Evolutionary conservation across 1,140 invertebrate species (phyloP).

Genomic region (Parapsyche elsis): DNA sequence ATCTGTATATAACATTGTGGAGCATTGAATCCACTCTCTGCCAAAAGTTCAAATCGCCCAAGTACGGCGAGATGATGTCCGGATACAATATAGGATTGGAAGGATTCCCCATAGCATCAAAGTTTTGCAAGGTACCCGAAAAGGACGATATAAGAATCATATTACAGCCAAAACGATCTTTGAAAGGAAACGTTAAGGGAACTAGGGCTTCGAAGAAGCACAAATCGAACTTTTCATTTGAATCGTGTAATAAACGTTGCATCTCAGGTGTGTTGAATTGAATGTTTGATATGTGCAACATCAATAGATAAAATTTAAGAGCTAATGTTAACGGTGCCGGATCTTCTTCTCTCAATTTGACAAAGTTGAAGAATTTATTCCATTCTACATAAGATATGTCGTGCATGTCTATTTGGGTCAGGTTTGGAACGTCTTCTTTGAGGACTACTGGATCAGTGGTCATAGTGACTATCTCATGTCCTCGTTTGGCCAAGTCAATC

Average conservation of each 20-base stretch:
- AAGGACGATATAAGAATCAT: conserved; percentile 61
- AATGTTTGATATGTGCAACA: conserved; percentile 50
- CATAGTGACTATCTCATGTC: conserved; percentile 65
- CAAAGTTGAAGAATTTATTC: conserved; percentile 43
- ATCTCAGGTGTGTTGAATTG: conserved; percentile 57
- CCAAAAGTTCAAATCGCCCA: conserved; percentile 55
- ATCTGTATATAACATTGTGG: conserved; percentile 41
- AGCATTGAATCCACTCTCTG: conserved; percentile 48
- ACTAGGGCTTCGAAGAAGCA: conserved; percentile 59
- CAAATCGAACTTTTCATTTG: conserved; percentile 59
- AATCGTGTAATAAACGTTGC: conserved; percentile 57
- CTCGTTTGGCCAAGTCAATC: conserved; percentile 62
- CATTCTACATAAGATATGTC: conserved; percentile 58
- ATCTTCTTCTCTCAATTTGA: background rate
- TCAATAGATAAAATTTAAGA: conserved; percentile 24
- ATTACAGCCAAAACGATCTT: conserved; percentile 61
- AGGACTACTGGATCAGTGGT: conserved; percentile 60
- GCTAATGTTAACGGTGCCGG: conserved; percentile 28
- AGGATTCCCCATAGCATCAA: conserved; percentile 61
- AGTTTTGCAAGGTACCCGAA: conserved; percentile 48
- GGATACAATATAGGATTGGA: conserved; percentile 64
- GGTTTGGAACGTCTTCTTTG: conserved; percentile 57
- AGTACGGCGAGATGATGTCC: conserved; percentile 42
- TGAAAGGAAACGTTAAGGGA: conserved; percentile 57
- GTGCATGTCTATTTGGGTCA: conserved; percentile 62